Conservation (phyloP, 1,140 invertebrate genomes). For the Hyles vespertilio region DNA sequence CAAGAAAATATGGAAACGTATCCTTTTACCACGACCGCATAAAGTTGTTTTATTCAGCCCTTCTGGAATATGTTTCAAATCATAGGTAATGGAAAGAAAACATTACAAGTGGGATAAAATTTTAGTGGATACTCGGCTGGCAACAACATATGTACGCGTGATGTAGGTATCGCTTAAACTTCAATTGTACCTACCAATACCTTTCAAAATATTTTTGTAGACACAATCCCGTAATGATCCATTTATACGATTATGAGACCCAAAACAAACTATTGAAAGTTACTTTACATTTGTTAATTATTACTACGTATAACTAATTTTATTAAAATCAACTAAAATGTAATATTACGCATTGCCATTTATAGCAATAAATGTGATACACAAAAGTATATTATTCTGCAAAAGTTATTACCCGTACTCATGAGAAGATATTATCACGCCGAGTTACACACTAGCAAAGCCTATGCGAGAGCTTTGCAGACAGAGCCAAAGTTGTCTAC, state of each 20-base stretch:
- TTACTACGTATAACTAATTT: no score
- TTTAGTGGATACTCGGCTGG: constrained; percentile 24
- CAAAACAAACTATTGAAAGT: no score
- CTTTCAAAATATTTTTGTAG: constrained; percentile 1
- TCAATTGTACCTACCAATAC: background rate
- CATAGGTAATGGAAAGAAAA: constrained; percentile 52
- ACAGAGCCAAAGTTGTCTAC: constrained; percentile 43
- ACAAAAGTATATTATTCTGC: no score
- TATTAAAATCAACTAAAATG: no score
- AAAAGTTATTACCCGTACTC: no score
- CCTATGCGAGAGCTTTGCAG: constrained; percentile 5
- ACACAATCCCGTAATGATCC: background rate
- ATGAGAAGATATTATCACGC: no score
- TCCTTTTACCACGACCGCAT: constrained; percentile 20
- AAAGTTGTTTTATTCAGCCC: constrained; percentile 44
- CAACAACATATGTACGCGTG: background rate
- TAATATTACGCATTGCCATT: no score
- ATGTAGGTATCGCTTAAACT: no score
- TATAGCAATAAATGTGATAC: no score
- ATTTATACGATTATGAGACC: background rate
- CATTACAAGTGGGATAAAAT: constrained; percentile 36
- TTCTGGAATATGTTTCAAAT: constrained; percentile 35
- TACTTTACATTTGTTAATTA: no score
- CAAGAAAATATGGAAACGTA: constrained; percentile 26
- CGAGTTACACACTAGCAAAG: background rate